Conservation (phyloP, 1,140 invertebrate genomes). For the Microplitis demolitor region DNA sequence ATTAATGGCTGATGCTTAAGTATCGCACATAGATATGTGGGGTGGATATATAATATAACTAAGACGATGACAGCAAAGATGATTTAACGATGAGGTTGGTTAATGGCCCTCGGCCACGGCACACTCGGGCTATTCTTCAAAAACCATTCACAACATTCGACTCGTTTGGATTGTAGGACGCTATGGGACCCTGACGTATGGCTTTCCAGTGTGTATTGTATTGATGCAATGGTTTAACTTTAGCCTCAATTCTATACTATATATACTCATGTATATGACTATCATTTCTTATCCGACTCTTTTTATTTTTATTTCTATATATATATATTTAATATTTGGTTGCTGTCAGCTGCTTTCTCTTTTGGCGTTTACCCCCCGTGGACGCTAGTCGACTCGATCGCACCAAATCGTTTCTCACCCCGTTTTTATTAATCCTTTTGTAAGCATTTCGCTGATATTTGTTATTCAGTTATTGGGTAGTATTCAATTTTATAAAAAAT, state of each 20-base stretch:
- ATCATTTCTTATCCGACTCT: background rate
- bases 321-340: background rate
- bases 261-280: background rate
- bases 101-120: conserved; percentile 42
- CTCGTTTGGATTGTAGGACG: background rate
- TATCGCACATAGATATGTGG: conserved; percentile 18
- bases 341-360: conserved; percentile 2
- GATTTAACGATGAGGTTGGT: conserved; percentile 53
- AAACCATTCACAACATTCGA: conserved; percentile 43
- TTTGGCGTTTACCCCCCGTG: conserved; percentile 29
- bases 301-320: background rate
- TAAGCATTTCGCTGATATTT: background rate
- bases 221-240: background rate
- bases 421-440: background rate
- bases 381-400: conserved; percentile 21
- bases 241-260: too few species aligned
- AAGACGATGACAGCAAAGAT: conserved; percentile 60
- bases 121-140: conserved; percentile 43
- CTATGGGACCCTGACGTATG: conserved; percentile 5
- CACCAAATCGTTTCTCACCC: conserved; percentile 24
- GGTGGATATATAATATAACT: conserved; percentile 55
- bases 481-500: too few species aligned
- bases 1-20: background rate
- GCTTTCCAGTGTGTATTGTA: background rate
- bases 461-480: too few species aligned